Percentiles rank a stretch among this genome's conserved stretches.
phyloP scores from a whole-genome alignment of 2,888 invertebrate genomes.

The Sarcophaga carnaria region DNA sequence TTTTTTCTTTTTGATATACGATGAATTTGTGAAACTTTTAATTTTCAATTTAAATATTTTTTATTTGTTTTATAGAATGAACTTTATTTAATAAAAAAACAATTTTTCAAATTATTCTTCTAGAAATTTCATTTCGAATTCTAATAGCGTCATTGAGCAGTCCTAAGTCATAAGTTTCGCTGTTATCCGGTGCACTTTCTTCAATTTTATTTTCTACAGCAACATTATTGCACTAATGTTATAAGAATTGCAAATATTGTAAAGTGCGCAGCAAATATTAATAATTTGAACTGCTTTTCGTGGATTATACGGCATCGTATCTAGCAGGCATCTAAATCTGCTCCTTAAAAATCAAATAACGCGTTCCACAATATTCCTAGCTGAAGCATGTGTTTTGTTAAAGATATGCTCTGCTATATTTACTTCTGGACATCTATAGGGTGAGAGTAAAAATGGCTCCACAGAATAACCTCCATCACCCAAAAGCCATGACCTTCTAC shows the following conservation, averaged over 20 bases:
- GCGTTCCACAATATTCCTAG: conserved; percentile 39
- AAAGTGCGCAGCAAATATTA: neutral
- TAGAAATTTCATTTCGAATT: neutral
- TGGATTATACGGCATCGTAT: conserved; percentile 1
- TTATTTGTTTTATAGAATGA: conserved; percentile 1
- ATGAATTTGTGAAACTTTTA: neutral
- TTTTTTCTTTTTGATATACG: no score
- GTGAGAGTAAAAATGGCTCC: conserved; percentile 10
- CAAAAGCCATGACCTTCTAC: neutral
- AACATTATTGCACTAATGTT: neutral
- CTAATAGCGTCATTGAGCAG: conserved; percentile 25
- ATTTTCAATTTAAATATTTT: neutral
- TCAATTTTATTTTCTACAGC: neutral
- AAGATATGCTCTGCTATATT: conserved; percentile 20
- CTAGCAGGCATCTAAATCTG: conserved; percentile 15
- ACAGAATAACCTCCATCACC: neutral
- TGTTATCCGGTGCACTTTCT: neutral
- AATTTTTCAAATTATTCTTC: neutral
- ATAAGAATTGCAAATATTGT: conserved; percentile 13
- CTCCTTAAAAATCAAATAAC: conserved; percentile 39
- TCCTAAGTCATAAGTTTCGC: conserved; percentile 8
- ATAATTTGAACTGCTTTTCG: conserved; percentile 20
- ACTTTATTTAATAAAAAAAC: neutral
- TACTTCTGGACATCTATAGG: conserved; percentile 5
- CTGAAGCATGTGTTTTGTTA: conserved; percentile 32